These are phyloP conservation scores for Liasis olivaceus DNA, from an alignment of 2,797 vertebrate genomes.

Conservation along the genomic window DNA sequence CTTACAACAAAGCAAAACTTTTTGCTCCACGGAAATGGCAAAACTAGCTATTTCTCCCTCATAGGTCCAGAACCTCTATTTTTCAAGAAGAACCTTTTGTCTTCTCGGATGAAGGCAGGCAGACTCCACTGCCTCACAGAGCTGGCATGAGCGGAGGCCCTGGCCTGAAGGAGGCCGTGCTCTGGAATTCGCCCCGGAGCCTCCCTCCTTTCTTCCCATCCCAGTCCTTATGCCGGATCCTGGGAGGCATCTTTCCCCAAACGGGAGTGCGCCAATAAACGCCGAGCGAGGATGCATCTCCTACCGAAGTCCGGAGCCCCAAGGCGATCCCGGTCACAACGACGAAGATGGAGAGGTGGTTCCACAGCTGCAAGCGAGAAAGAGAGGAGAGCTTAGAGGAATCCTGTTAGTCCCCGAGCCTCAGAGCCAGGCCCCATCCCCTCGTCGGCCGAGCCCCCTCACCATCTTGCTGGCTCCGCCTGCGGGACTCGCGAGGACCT, in stretches of 20 bases:
- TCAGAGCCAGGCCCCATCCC: not conserved
- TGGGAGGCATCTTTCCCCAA: not conserved
- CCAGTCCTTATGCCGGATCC: not conserved
- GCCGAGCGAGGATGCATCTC: not conserved
- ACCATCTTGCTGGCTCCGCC: not conserved
- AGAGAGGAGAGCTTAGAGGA: not conserved
- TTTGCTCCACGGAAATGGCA: not conserved
- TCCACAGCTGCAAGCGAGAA: not conserved
- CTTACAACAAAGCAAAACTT: not conserved
- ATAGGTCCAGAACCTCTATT: not conserved
- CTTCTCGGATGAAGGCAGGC: no score
- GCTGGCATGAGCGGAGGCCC: not conserved
- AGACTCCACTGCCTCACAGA: not conserved
- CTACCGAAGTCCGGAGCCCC: conserved; percentile 73
- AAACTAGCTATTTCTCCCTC: not conserved
- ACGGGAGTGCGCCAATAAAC: not conserved
- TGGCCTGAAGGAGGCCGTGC: not conserved
- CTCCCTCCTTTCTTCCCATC: not conserved
- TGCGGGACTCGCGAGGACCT: not conserved
- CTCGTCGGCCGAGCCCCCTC: not conserved
- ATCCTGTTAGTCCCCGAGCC: not conserved
- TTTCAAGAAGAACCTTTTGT: not conserved
- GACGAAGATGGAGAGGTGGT: not conserved
- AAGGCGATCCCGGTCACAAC: conserved; percentile 55
- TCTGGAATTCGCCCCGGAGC: not conserved